phyloP scores from a whole-genome alignment of 92 coral and sea anemone genomes.

The Zoanthus gigantus region DNA sequence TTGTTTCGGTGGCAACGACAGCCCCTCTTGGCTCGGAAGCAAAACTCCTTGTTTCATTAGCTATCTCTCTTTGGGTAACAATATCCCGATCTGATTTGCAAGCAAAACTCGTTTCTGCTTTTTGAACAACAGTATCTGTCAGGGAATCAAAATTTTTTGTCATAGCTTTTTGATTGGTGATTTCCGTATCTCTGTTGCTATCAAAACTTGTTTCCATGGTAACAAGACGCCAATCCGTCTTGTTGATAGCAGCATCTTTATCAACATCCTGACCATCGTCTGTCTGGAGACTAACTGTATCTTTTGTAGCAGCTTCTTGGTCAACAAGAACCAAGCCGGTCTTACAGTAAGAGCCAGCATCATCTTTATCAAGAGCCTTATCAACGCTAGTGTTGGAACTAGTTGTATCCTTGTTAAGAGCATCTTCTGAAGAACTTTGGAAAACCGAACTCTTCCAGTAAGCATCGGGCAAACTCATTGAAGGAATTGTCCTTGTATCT shows the following conservation, averaged over 20 bases:
- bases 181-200: not conserved
- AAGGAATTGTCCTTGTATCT: not conserved
- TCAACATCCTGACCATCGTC: not conserved
- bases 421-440: not conserved
- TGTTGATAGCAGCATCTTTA: not conserved
- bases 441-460: not conserved
- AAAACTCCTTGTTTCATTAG: not conserved
- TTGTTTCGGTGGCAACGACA: constrained; percentile 3
- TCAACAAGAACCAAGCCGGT: constrained; percentile 1
- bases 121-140: not conserved
- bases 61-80: not conserved
- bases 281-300: not conserved
- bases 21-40: not conserved
- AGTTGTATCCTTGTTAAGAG: constrained; percentile 41
- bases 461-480: not conserved
- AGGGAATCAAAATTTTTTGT: not conserved
- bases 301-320: not conserved
- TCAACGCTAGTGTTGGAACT: not conserved
- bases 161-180: constrained; percentile 5
- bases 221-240: not conserved
- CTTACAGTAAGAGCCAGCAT: not conserved
- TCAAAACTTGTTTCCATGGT: not conserved
- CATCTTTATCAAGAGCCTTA: constrained; percentile 18
- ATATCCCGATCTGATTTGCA: not conserved
- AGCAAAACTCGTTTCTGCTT: not conserved